Conservation (phyloP, 2,797 vertebrate species). For the Pangasius macronema region DNA sequence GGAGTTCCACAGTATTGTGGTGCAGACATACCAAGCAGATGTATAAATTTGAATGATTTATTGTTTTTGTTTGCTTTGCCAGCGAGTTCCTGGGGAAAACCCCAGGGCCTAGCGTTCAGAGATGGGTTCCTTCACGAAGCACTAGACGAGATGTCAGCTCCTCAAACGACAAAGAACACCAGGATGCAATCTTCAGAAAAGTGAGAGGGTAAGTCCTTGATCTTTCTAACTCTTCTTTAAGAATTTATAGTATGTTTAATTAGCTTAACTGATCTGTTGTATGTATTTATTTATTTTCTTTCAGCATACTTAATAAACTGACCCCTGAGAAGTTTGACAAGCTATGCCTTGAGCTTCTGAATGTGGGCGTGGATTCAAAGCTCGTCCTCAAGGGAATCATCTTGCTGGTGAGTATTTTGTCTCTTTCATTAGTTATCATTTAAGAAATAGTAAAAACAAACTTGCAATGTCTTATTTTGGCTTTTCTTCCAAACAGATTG, state of each 20-base stretch:
- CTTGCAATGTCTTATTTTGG: not conserved
- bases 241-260: not conserved
- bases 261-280: too few relatives aligned
- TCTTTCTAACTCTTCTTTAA: not conserved
- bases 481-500: conserved; percentile 77
- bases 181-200: conserved; percentile 99
- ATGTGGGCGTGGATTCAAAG: conserved; percentile 99
- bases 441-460: not conserved
- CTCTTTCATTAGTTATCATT: too few relatives aligned
- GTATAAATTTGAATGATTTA: not conserved
- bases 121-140: conserved; percentile 99
- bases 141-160: conserved; percentile 99
- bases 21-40: not conserved
- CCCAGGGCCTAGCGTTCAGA: conserved; percentile 99
- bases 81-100: conserved; percentile 99
- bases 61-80: not conserved
- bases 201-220: conserved; percentile 87
- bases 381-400: conserved; percentile 99
- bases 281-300: not conserved
- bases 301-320: conserved; percentile 91
- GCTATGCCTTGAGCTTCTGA: conserved; percentile 99
- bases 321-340: conserved; percentile 99
- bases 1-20: not conserved
- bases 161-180: conserved; percentile 98
- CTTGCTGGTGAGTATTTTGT: conserved; percentile 85